Conservation (phyloP, 2,888 invertebrate genomes). For the Lamproptera curius region DNA sequence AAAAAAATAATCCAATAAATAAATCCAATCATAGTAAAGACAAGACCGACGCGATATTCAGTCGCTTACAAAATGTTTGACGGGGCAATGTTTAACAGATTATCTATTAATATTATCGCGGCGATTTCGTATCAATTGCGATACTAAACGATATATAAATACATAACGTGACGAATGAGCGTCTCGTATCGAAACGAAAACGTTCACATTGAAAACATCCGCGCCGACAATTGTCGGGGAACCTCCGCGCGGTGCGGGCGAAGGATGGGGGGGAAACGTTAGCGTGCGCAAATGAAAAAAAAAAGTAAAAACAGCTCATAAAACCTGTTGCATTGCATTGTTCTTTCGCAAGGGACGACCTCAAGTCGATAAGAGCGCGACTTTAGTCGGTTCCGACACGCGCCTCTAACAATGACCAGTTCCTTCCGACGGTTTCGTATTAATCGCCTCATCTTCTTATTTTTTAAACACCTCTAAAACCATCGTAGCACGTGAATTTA, state of each 20-base stretch:
- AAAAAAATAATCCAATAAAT: too few species aligned
- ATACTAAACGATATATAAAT: background rate
- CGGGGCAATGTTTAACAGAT: background rate
- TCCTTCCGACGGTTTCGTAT: too few species aligned
- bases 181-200: background rate
- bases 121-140: background rate
- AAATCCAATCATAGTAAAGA: too few species aligned
- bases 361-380: slow-evolving; percentile 44
- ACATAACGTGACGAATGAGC: slow-evolving; percentile 1
- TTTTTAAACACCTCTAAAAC: too few species aligned
- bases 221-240: slow-evolving; percentile 40
- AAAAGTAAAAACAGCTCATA: slow-evolving; percentile 66
- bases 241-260: slow-evolving; percentile 34
- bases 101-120: background rate
- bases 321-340: slow-evolving; percentile 72
- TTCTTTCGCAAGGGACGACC: slow-evolving; percentile 61
- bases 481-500: too few species aligned
- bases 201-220: slow-evolving; percentile 43
- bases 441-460: too few species aligned
- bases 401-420: slow-evolving; percentile 34
- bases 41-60: too few species aligned
- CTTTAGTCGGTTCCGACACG: slow-evolving; percentile 55
- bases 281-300: slow-evolving; percentile 55
- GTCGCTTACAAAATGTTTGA: too few species aligned
- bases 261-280: too few species aligned